phyloP scores from a whole-genome alignment of 2,797 vertebrate species.

The Pseudocheirus occidentalis region DNA sequence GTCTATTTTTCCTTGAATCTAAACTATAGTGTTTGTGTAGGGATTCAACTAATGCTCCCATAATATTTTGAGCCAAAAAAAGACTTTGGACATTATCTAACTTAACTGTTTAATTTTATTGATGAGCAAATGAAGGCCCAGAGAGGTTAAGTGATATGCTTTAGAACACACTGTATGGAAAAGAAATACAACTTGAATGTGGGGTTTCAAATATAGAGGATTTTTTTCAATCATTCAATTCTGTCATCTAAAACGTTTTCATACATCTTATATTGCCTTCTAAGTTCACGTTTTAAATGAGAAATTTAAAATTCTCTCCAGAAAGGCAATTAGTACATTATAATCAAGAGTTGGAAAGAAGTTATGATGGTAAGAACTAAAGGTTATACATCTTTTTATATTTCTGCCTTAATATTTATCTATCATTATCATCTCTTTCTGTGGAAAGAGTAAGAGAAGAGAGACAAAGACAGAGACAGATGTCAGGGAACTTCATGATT shows the following conservation, averaged over 20 bases:
- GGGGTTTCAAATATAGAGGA: not conserved
- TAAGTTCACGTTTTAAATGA: not conserved
- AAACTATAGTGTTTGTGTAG: not conserved
- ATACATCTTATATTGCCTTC: not conserved
- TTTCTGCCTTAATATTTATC: not conserved
- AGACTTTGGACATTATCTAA: not conserved
- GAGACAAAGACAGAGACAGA: fast-evolving
- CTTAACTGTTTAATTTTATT: not conserved
- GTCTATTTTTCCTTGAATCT: not conserved
- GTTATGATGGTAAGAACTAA: not conserved
- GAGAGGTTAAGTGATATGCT: not conserved
- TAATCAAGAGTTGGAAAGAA: not conserved
- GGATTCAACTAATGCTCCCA: not conserved
- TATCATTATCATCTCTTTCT: not conserved
- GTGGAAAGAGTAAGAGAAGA: not conserved
- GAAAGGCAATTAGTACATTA: not conserved
- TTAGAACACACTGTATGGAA: not conserved
- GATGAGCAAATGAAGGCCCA: not conserved
- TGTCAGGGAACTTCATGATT: not conserved
- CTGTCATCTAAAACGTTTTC: not conserved
- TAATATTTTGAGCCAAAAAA: not conserved
- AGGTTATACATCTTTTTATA: not conserved
- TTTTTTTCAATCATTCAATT: not conserved
- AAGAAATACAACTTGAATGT: not conserved
- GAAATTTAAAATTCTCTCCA: not conserved